Percentiles rank a stretch among this genome's conserved stretches.
phyloP scores from a whole-genome alignment of 2,888 invertebrate species.

The Caenorhabditis auriculariae region DNA sequence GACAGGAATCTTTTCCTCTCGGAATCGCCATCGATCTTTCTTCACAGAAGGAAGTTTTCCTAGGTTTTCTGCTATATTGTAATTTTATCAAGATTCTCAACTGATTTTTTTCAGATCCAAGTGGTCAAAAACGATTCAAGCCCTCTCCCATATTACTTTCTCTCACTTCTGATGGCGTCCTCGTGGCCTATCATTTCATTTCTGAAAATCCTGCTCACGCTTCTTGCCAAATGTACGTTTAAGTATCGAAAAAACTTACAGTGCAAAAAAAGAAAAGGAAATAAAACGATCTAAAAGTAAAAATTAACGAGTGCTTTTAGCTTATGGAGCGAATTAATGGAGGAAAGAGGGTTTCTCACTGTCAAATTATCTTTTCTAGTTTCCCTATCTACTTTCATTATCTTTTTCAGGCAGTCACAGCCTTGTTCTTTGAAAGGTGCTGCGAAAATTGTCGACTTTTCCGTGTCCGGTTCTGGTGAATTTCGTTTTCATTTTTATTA shows the following conservation, averaged over 20 bases:
- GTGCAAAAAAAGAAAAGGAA: too few species aligned
- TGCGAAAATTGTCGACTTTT: too few species aligned
- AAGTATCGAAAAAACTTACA: background rate
- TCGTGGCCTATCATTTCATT: conserved; percentile 29
- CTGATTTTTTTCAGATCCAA: background rate
- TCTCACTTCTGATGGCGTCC: conserved; percentile 33
- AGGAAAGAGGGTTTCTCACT: too few species aligned
- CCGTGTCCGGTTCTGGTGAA: too few species aligned
- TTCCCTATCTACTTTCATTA: too few species aligned
- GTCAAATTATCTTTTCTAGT: too few species aligned
- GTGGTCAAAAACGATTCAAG: background rate
- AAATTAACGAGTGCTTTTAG: too few species aligned
- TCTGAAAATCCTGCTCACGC: conserved; percentile 7
- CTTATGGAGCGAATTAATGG: too few species aligned
- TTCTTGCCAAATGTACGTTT: conserved; percentile 11
- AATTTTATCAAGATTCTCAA: background rate
- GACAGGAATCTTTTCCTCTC: conserved; percentile 39
- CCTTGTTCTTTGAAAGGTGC: too few species aligned
- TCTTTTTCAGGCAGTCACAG: too few species aligned
- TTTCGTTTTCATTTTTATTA: too few species aligned
- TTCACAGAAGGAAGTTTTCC: conserved; percentile 14
- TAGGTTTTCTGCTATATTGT: background rate
- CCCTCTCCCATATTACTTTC: conserved; percentile 28
- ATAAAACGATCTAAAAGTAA: too few species aligned
- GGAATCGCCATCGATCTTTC: conserved; percentile 41